phyloP scores from a whole-genome alignment of 53 echinoderm and acorn worm species.

The Actinopyga echinites region DNA sequence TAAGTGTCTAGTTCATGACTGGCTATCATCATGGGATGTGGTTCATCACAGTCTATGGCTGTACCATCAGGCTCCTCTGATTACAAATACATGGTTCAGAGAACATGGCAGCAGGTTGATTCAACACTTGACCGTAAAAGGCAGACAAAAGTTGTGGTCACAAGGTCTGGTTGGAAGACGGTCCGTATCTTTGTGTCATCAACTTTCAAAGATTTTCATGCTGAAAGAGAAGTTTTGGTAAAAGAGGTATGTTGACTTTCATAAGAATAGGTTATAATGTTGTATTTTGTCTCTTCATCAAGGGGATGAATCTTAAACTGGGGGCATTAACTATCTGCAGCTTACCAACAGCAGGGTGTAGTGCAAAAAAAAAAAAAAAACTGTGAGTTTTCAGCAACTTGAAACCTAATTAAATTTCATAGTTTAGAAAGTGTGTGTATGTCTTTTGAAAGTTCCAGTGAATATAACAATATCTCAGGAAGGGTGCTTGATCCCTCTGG shows the following conservation, averaged over 20 bases:
- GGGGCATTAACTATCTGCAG: too few relatives aligned
- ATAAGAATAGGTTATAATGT: too few relatives aligned
- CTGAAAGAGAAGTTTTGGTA: conserved; percentile 89
- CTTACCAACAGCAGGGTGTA: too few relatives aligned
- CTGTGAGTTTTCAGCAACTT: too few relatives aligned
- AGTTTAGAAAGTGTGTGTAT: too few relatives aligned
- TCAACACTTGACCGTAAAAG: conserved; percentile 57
- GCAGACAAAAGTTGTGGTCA: conserved; percentile 64
- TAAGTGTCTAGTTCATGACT: background rate
- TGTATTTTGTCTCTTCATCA: too few relatives aligned
- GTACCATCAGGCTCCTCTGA: conserved; percentile 86
- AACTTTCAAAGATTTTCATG: conserved; percentile 90
- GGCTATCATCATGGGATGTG: conserved; percentile 71
- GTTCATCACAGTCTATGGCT: conserved; percentile 73
- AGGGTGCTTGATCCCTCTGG: too few relatives aligned
- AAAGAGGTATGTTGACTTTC: conserved; percentile 66
- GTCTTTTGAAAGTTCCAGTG: too few relatives aligned
- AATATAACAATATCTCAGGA: too few relatives aligned
- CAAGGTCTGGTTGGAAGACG: conserved; percentile 91
- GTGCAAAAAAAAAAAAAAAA: too few relatives aligned
- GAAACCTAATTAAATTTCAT: too few relatives aligned
- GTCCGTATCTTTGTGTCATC: conserved; percentile 93
- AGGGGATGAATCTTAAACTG: too few relatives aligned
- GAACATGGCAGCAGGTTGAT: conserved; percentile 80
- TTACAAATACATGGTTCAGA: conserved; percentile 86